Base-by-base conservation (phyloP, 2,888 invertebrate genomes). In the Tinea semifulvella region DNA sequence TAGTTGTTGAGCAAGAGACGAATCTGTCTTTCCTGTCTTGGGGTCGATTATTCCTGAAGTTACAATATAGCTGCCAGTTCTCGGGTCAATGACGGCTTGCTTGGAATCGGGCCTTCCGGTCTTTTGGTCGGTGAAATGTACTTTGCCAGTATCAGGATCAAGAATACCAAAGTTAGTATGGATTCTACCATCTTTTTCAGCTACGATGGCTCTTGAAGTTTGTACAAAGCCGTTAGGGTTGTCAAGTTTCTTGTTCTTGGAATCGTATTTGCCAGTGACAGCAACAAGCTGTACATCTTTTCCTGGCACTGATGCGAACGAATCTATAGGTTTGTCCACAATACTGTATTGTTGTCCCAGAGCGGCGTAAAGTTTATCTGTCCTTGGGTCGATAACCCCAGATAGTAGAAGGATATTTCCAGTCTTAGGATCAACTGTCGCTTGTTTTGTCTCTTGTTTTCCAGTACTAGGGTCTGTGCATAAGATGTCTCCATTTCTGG, bases 141-240 rank as follows among this genome's bases (percentile, higher is more conserved):
- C 61, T 52, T 80, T 81, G 10, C 87, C 86, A 10, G 82, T 85
- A 58, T 88, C 73, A 2, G 79, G 76, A 50, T 86, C 86, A 11
- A 85, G 69, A 72, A 88, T 52, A 74, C 87, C 68, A 79, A 89
- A 63, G 83, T 89, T 68, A 57, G 85, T 56, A 57, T 88, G 88
- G 51, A 89, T 86, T 71, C 87, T 88, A 48, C 87, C 85, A 31
- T 89, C 89, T 68, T 88, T 88, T 50, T 88, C 88, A 53, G 86
- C 87, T 49, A 89, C 85, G 53, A 87, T 77, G 46, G 74, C 73
- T 60, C 72, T 68, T 1, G 79, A 79, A 1, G 71, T 74, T 53
- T 80, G 85, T 22, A 84, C 65, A 39, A 77, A 80, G 14, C 85
- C 85, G 42, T 81, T 83, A 6, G 85, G 82, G 50, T 82, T 72